These are phyloP conservation scores for Cyprinodon diabolis DNA, from an alignment of 2,797 vertebrate species.

Conservation along the genomic window DNA sequence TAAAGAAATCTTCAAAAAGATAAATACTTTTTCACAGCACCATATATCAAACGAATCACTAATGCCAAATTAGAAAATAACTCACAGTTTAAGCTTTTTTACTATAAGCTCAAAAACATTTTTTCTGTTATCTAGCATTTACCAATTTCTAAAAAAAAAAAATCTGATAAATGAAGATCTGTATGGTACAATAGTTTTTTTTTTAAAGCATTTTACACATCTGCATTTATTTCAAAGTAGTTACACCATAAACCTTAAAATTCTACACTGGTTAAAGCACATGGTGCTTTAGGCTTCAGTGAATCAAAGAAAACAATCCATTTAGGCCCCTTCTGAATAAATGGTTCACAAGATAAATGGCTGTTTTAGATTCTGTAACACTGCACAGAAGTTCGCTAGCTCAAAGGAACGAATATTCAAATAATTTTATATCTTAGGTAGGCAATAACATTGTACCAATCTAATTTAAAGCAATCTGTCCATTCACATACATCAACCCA, in stretches of 20 bases:
- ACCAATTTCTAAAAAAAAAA: neutral
- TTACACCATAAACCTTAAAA: neutral
- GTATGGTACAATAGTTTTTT: too few species aligned
- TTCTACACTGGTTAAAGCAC: neutral
- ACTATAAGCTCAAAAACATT: too few species aligned
- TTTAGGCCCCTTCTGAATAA: neutral
- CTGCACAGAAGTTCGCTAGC: neutral
- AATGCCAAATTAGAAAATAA: neutral
- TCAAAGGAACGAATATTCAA: constrained; percentile 4
- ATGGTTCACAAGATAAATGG: neutral
- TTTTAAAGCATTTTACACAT: neutral
- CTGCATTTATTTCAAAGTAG: neutral
- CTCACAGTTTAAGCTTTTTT: neutral
- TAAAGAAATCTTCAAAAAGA: neutral
- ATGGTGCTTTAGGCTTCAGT: neutral
- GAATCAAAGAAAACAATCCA: constrained; percentile 7
- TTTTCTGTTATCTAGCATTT: neutral
- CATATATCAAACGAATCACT: neutral
- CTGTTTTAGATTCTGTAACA: neutral
- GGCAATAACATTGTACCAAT: neutral
- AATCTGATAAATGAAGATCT: neutral
- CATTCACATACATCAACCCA: neutral
- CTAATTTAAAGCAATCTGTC: neutral
- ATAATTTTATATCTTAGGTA: neutral
- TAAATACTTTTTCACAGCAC: neutral